These are phyloP conservation scores for Buceros bicornis DNA, from an alignment of 2,797 vertebrate species.

Conservation along the genomic window DNA sequence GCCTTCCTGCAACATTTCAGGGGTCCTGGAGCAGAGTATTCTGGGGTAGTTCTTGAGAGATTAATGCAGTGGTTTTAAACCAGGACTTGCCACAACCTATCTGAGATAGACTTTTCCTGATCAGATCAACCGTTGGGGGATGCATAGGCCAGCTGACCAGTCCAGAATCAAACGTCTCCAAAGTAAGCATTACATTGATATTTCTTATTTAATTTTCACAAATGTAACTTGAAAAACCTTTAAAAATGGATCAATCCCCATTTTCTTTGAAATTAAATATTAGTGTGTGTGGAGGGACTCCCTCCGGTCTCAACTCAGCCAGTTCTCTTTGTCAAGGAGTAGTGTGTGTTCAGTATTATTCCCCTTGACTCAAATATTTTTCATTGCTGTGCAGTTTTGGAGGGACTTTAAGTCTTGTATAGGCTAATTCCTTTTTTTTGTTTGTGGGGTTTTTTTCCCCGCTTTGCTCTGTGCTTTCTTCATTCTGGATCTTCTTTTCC, in stretches of 20 bases:
- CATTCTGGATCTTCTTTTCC: background rate
- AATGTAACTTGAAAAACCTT: background rate
- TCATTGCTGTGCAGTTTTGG: background rate
- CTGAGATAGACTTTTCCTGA: background rate
- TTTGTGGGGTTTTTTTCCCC: background rate
- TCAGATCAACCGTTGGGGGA: background rate
- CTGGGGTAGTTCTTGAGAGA: background rate
- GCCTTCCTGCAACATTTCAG: background rate
- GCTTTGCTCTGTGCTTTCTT: background rate
- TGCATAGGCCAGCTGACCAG: background rate
- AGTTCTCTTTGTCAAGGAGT: background rate
- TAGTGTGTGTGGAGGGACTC: background rate
- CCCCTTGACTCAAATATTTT: conserved; percentile 18
- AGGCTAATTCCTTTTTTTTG: background rate
- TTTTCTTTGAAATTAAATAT: background rate
- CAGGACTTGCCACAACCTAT: background rate
- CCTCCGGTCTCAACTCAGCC: background rate
- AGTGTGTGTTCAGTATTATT: background rate
- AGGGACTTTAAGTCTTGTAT: background rate
- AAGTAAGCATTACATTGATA: background rate
- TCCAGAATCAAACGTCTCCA: background rate
- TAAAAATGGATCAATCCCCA: background rate
- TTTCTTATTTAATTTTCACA: background rate
- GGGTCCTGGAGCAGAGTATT: background rate
- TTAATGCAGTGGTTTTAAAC: background rate